These are phyloP conservation scores for Pseudochirops corinnae DNA, from an alignment of 2,797 vertebrate genomes.

Conservation along the genomic window DNA sequence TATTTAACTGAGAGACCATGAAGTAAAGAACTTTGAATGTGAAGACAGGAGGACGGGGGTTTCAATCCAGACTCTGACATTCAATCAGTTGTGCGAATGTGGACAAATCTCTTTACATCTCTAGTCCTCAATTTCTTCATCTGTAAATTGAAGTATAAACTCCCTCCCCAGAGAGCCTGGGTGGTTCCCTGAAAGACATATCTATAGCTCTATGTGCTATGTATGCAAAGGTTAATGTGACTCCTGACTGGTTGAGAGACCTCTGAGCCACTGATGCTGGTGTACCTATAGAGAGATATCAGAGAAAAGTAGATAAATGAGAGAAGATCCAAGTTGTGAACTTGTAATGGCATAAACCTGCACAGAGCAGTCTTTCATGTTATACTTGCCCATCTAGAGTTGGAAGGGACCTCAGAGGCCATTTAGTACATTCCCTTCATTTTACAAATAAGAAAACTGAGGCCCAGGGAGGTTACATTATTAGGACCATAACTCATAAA, in stretches of 20 bases:
- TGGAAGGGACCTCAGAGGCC: neutral
- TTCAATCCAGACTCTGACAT: neutral
- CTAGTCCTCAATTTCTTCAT: neutral
- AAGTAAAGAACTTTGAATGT: neutral
- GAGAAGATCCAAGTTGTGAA: neutral
- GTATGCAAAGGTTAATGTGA: neutral
- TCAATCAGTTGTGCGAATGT: neutral
- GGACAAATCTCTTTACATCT: neutral
- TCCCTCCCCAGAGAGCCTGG: neutral
- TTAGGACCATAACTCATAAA: neutral
- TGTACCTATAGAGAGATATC: neutral
- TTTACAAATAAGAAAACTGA: neutral
- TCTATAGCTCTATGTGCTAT: neutral
- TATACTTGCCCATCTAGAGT: neutral
- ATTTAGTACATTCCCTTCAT: neutral
- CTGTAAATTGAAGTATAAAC: slow-evolving; percentile 24
- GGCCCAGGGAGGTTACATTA: neutral
- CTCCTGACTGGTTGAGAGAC: neutral
- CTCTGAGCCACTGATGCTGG: neutral
- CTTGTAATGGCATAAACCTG: neutral
- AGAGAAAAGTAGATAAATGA: neutral
- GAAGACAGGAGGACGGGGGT: neutral
- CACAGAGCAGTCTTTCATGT: neutral
- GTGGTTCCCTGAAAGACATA: neutral
- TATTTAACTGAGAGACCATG: neutral